Evolutionary conservation across 2,113 vertebrate species (phyloP), one percentile per base, ranked within the genome.

Genomic region (Petaurus breviceps): DNA sequence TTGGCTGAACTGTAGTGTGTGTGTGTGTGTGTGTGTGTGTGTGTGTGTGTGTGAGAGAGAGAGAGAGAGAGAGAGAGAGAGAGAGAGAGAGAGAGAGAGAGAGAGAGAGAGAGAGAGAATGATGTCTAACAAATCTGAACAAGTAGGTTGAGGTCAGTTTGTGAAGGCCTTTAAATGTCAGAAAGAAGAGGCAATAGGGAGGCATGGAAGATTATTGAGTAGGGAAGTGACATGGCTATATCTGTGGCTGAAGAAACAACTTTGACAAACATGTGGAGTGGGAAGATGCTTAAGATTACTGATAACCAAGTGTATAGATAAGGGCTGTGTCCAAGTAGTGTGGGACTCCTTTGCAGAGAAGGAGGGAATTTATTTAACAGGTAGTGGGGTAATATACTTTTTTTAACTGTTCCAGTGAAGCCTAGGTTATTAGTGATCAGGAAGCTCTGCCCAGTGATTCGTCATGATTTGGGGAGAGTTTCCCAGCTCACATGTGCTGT

Each of bases 351-450:
- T 84, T 43, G n/a, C 0, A 43, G 19, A 7, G n/a, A 84, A 43
- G n/a, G 68, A 84, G 19, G n/a, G 0, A 43, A 84, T 43, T 23
- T 84, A 43, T 19, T 43, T 43, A 84, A 43, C 68, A 84, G 19
- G 19, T 23, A 43, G 6, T 23, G n/a, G 68, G 19, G 19, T 84
- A 43, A 84, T 28, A 43, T 37, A 43, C 19, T 43, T 8, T 49
- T 95, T 52, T 89, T 5, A 68, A 92, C 90, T 68, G 96, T 95
- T 91, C 55, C 50, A 91, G 8, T 57, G 22, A 43, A 96, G 91
- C 51, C 95, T 91, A 97, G 89, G 84, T 8, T 84, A 94, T 49
- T 91, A 47, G 51, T 57, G 94, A 53, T 91, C 92, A 68, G 89
- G 93, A 90, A 93, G 91, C 92, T 94, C 77, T 95, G 47, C 53